Evolutionary conservation across 2,797 vertebrate genomes (phyloP), one percentile per base, ranked within the genome.

Genomic region (Leucoraja ocellata): DNA sequence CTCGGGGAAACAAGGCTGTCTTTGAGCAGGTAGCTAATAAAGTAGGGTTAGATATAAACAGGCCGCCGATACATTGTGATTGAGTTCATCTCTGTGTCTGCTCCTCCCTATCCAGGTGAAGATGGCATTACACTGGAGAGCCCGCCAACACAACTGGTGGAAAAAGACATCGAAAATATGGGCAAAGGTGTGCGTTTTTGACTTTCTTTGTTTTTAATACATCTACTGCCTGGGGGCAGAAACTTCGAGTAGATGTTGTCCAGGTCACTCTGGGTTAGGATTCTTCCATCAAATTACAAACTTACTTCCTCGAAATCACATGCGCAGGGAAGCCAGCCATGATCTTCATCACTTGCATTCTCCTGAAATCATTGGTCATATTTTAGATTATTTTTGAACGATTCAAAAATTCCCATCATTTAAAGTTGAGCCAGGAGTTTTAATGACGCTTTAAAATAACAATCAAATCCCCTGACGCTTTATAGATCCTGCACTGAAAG

Each of bases 151-250:
- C 97, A 96, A 93, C 94, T 97, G 94, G 93, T 97, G 93, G 97
- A 98, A 93, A 98, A 98, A 94, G 97, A 98, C 93, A 97, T 99
- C 93, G 98, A 98, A 95, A 98, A 97, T 94, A 96, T 99, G 97
- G 98, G 98, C 28, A 99, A 98, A 98, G 98, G 98, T 99, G 8
- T 76, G 95, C 96, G 97, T 94, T 58, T 81, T 23, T 93, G 74
- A 86, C 32, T 77, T 58, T 11, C 23, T 92, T 68, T 65, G 5
- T 11, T 5, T 91, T 23, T 54, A n/a, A 63, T 10, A 61, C 71
- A 74, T 4, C 71, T 11, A 68, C 39, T 54, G 80, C 39, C 14
- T 11, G 21, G 16, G n/a, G 28, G 16, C 25, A 25, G 13, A 86
- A n/a, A 63, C 11, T 16, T 0, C 25, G 36, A 61, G 83, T 86